Evolutionary conservation across 2,113 vertebrate genomes (phyloP), one percentile per base, ranked within the genome.

Genomic region (Hiodon alosoides): DNA sequence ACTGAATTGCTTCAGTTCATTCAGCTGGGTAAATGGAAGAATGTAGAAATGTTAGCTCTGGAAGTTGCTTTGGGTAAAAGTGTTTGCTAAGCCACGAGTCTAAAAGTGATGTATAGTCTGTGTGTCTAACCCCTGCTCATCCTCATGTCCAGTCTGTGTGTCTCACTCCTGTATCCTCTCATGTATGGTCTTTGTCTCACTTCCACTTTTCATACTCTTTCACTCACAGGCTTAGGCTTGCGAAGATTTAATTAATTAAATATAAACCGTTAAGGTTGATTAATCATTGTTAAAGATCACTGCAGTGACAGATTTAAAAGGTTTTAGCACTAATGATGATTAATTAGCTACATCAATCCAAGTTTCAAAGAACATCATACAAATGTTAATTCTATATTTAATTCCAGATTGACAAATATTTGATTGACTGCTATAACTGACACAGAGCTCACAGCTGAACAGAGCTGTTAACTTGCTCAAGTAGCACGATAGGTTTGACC

Each of bases 241-340:
- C 31, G 55, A 55, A n/a, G 50, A 16, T 55, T 55, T 69, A 54
- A 69, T 17, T 7, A 59, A 57, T 57, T 14, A 71, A 71, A 60
- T 14, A 48, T n/a, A 64, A 48, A 71, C 58, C 17, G 60, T 57
- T 59, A 58, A 71, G 58, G 58, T 47, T 52, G 70, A 58, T 59
- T 71, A 59, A 58, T 71, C 60, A 14, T 71, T 7, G 60, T 71
- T 16, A 50, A 71, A 71, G 55, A 71, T 71, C 31, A 60, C 70
- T 71, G 57, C 54, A 60, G 70, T 71, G 60, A 71, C 60, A 59
- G 70, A 64, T 64, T 13, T 59, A 8, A 16, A n/a, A 16, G 70
- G 60, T 71, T 71, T 71, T 48, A 10, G 57, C 51, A 47, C 57
- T 60, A 71, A 71, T 71, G 70, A 60, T 60, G 70, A 71, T 71